Conservation (phyloP, 2,888 invertebrate genomes). For the Apantesis nais region DNA sequence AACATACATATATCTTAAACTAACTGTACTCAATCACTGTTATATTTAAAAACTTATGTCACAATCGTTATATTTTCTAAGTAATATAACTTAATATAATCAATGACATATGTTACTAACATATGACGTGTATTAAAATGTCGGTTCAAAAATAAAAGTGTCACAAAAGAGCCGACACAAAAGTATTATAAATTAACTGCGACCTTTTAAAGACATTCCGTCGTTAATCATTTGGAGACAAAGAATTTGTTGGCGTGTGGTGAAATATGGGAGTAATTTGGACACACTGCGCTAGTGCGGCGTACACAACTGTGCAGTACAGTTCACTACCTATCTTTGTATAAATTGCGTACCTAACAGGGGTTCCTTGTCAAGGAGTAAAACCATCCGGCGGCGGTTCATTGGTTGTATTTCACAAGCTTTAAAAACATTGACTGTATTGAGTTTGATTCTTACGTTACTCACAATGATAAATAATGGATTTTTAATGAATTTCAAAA, state of each 20-base stretch:
- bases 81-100: slow-evolving; percentile 22
- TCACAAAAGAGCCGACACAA: slow-evolving; percentile 38
- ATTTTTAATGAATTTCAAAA: too few species aligned
- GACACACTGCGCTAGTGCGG: not conserved
- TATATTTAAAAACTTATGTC: not conserved
- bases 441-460: not conserved
- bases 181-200: slow-evolving; percentile 47
- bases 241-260: slow-evolving; percentile 26
- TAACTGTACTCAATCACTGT: not conserved
- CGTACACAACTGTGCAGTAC: not conserved
- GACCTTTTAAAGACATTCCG: slow-evolving; percentile 39
- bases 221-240: slow-evolving; percentile 46
- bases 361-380: not conserved
- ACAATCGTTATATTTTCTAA: slow-evolving; percentile 6
- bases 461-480: too few species aligned
- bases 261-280: not conserved
- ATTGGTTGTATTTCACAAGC: not conserved
- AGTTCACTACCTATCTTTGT: not conserved
- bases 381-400: too few species aligned
- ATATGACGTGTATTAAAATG: slow-evolving; percentile 26
- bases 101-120: slow-evolving; percentile 27
- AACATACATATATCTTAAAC: not conserved
- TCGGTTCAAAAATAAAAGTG: slow-evolving; percentile 28
- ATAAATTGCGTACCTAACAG: not conserved
- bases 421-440: not conserved